phyloP scores from a whole-genome alignment of 2,888 invertebrate species.

The Chorisops tibialis region DNA sequence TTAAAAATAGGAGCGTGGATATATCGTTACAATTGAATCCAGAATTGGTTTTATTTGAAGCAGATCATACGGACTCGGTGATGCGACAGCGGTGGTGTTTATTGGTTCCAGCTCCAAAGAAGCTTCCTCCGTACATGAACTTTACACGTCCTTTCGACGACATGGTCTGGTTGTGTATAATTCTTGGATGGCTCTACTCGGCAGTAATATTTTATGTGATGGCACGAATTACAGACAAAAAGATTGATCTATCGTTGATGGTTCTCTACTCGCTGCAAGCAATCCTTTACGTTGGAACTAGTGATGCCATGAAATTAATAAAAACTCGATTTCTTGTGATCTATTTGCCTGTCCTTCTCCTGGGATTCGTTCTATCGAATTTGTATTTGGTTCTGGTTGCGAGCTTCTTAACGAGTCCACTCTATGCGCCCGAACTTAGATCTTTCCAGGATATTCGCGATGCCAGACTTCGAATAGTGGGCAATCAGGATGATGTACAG shows the following conservation, averaged over 20 bases:
- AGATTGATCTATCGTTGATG: neutral
- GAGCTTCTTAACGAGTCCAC: slow-evolving; percentile 11
- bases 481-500: neutral
- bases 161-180: neutral
- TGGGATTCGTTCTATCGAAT: slow-evolving; percentile 1
- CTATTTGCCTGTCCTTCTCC: neutral
- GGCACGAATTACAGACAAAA: neutral
- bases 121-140: neutral
- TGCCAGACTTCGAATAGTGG: slow-evolving; percentile 7
- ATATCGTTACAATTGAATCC: neutral
- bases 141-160: neutral
- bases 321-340: neutral
- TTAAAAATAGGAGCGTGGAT: neutral
- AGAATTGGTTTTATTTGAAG: neutral
- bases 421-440: neutral
- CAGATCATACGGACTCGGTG: neutral
- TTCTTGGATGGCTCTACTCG: neutral
- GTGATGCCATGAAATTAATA: neutral
- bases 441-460: neutral
- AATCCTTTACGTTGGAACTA: neutral
- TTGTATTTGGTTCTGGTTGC: slow-evolving; percentile 2
- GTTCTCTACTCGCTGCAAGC: neutral
- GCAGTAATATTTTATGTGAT: neutral
- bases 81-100: neutral
- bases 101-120: slow-evolving; percentile 8